A percentile compares a stretch with the other conserved stretches of the same genome.
These are phyloP conservation scores for Macrotus californicus DNA, from an alignment of 2,113 vertebrate genomes.

Conservation along the genomic window DNA sequence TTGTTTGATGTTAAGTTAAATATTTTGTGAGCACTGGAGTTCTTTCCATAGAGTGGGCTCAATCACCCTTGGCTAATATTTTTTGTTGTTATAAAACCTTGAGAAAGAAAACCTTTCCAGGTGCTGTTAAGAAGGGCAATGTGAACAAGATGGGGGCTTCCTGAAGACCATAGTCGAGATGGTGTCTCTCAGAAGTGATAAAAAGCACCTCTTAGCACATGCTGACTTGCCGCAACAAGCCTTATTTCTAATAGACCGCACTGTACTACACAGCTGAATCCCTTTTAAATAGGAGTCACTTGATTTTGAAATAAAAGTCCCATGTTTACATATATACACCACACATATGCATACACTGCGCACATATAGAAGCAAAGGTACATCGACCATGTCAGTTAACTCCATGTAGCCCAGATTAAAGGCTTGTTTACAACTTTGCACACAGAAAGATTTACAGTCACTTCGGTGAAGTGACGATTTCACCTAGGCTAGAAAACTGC, in stretches of 20 bases:
- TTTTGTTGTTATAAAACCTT: slow-evolving; percentile 35
- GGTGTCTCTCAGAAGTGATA: background rate
- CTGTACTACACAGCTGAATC: background rate
- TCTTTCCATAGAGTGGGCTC: slow-evolving; percentile 21
- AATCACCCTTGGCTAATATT: background rate
- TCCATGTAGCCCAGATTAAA: background rate
- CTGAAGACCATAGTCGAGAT: slow-evolving; percentile 24
- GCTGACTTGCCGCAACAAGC: background rate
- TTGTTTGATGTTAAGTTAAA: slow-evolving; percentile 1
- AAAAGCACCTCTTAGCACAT: slow-evolving; percentile 17
- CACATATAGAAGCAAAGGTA: background rate
- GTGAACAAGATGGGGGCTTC: background rate
- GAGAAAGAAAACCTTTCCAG: background rate
- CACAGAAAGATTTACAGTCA: background rate
- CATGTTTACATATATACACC: background rate
- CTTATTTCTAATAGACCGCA: background rate
- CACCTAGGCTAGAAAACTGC: background rate
- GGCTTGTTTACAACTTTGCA: background rate
- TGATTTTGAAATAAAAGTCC: slow-evolving; percentile 18
- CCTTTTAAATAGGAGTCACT: background rate
- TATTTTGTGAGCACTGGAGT: slow-evolving; percentile 36
- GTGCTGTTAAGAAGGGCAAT: background rate
- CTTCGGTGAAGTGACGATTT: background rate
- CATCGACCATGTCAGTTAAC: background rate
- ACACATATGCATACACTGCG: background rate